These are phyloP conservation scores for Aphidius colemani DNA, from an alignment of 2,888 invertebrate species.

Conservation along the genomic window DNA sequence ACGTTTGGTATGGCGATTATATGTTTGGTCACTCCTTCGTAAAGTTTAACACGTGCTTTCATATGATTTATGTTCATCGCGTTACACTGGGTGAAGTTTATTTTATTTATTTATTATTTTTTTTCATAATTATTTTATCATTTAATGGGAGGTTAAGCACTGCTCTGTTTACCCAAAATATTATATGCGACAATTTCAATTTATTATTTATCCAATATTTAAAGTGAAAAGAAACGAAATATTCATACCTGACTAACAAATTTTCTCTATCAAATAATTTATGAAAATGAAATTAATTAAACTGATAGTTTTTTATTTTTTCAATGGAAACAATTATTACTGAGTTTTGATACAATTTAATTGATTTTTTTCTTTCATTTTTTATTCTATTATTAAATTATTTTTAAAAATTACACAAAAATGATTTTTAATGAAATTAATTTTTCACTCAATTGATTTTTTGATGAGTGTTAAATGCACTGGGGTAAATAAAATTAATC, in stretches of 20 bases:
- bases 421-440: neutral
- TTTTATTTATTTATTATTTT: neutral
- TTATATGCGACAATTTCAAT: too few relatives aligned
- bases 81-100: neutral
- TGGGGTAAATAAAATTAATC: slow-evolving; percentile 46
- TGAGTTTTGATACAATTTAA: too few relatives aligned
- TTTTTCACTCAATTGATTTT: slow-evolving; percentile 30
- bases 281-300: too few relatives aligned
- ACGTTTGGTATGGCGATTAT: slow-evolving; percentile 42
- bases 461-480: slow-evolving; percentile 21
- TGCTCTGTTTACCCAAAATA: too few relatives aligned
- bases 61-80: slow-evolving; percentile 48
- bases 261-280: too few relatives aligned
- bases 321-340: too few relatives aligned
- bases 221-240: too few relatives aligned
- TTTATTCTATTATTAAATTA: slow-evolving; percentile 4
- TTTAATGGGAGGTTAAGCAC: neutral
- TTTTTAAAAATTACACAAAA: neutral
- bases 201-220: too few relatives aligned
- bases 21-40: slow-evolving; percentile 54
- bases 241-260: too few relatives aligned
- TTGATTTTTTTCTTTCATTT: neutral
- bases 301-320: too few relatives aligned
- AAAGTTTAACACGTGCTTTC: slow-evolving; percentile 23
- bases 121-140: neutral